Conservation (phyloP, 2,797 vertebrate genomes). For the Cryptoprocta ferox region DNA sequence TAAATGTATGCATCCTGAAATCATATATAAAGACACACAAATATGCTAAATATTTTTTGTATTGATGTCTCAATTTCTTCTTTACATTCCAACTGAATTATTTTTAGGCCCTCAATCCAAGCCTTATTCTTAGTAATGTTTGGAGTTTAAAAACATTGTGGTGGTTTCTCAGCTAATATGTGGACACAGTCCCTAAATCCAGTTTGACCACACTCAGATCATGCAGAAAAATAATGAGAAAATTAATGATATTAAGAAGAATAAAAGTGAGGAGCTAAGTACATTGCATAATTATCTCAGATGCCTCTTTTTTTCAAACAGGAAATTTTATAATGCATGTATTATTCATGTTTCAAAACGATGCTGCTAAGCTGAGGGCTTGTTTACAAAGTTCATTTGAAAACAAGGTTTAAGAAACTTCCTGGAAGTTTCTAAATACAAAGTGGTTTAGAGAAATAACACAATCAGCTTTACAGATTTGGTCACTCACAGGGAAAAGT, state of each 20-base stretch:
- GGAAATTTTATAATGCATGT: constrained; percentile 53
- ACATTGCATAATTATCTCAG: constrained; percentile 17
- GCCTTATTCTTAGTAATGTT: constrained; percentile 57
- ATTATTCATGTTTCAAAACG: constrained; percentile 61
- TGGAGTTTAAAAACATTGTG: constrained; percentile 24
- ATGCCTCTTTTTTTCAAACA: constrained; percentile 52
- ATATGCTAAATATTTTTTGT: constrained; percentile 12
- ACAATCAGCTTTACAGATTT: neutral
- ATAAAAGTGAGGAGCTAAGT: neutral
- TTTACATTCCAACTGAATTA: constrained; percentile 59
- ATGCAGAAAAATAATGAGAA: constrained; percentile 37
- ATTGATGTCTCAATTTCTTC: constrained; percentile 42
- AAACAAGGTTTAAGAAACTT: constrained; percentile 67
- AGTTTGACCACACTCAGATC: neutral
- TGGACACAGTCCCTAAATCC: neutral
- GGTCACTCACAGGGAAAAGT: constrained; percentile 16
- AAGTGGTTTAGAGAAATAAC: constrained; percentile 53
- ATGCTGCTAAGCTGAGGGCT: constrained; percentile 10
- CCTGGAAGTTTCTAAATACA: constrained; percentile 33
- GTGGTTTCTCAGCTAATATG: constrained; percentile 15
- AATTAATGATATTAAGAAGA: constrained; percentile 33
- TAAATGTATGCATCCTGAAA: constrained; percentile 22
- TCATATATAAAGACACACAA: neutral
- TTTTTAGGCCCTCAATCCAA: constrained; percentile 60
- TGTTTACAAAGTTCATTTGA: constrained; percentile 67